Percentiles rank a stretch among this genome's conserved stretches.
phyloP scores from a whole-genome alignment of 1,140 invertebrate genomes.

The Camponotus pennsylvanicus region DNA sequence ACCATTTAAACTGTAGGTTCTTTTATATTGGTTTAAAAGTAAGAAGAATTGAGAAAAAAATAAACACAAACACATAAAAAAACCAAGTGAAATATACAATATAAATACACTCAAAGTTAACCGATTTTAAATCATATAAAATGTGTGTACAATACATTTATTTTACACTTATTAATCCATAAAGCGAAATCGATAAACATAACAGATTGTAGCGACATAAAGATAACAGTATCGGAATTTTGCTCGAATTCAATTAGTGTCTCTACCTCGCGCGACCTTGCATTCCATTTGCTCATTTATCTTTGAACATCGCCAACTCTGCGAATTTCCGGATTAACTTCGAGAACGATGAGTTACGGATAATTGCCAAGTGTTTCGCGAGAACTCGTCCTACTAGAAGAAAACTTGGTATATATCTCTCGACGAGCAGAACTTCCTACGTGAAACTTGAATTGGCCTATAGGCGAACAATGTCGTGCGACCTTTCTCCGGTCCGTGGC shows the following conservation, averaged over 20 bases:
- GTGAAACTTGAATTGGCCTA: conserved; percentile 27
- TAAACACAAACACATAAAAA: too few relatives aligned
- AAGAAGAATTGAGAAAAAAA: background rate
- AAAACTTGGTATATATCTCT: conserved; percentile 27
- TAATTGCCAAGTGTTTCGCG: conserved; percentile 43
- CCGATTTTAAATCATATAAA: background rate
- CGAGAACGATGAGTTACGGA: conserved; percentile 40
- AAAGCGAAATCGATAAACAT: background rate
- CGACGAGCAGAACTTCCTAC: conserved; percentile 21
- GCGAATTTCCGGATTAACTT: conserved; percentile 39
- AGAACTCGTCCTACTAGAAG: background rate
- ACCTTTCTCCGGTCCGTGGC: background rate
- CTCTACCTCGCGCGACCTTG: background rate
- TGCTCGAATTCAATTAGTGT: conserved; percentile 17
- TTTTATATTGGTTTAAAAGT: background rate
- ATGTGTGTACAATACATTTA: background rate
- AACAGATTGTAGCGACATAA: background rate
- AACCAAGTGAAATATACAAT: background rate
- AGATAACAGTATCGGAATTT: conserved; percentile 10
- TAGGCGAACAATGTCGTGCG: background rate
- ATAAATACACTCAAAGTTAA: background rate
- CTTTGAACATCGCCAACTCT: conserved; percentile 10
- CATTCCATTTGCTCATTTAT: conserved; percentile 36
- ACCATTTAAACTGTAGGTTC: background rate
- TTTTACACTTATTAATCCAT: background rate